A percentile compares a stretch with the other conserved stretches of the same genome.
These are phyloP conservation scores for Coregonus suidteri DNA, from an alignment of 2,797 vertebrate genomes.

Conservation along the genomic window DNA sequence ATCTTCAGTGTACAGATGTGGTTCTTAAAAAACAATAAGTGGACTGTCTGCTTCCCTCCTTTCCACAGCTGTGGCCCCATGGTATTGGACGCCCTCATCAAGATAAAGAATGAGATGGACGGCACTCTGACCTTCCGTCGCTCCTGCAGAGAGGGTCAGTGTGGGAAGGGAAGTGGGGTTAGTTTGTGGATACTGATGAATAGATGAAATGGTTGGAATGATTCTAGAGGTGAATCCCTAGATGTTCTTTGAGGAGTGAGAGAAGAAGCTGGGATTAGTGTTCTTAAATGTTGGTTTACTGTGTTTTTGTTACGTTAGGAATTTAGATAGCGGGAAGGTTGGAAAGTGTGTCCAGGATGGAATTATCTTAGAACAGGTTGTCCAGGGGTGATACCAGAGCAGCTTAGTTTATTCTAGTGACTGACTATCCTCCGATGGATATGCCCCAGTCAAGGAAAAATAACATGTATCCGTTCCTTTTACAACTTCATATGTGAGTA, in stretches of 20 bases:
- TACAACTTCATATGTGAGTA: background rate
- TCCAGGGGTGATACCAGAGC: background rate
- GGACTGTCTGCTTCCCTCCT: background rate
- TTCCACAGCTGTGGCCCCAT: slow-evolving; percentile 87
- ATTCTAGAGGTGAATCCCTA: background rate
- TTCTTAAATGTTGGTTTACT: background rate
- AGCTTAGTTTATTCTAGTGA: background rate
- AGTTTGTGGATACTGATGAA: background rate
- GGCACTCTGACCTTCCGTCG: slow-evolving; percentile 91
- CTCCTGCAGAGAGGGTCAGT: slow-evolving; percentile 92
- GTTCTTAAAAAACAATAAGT: background rate
- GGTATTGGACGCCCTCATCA: slow-evolving; percentile 93
- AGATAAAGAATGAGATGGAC: slow-evolving; percentile 96
- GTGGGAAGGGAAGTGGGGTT: background rate
- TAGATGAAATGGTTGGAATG: background rate
- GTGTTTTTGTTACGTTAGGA: background rate
- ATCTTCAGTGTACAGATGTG: too few species aligned
- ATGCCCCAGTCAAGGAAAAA: background rate
- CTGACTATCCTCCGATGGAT: background rate
- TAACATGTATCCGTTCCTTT: background rate
- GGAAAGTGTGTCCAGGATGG: background rate
- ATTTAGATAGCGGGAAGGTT: background rate
- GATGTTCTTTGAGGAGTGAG: background rate
- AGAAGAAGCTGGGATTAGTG: background rate
- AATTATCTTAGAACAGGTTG: background rate